Base-by-base conservation (phyloP, 2,797 vertebrate species). In the Schizothorax lantsangensis region DNA sequence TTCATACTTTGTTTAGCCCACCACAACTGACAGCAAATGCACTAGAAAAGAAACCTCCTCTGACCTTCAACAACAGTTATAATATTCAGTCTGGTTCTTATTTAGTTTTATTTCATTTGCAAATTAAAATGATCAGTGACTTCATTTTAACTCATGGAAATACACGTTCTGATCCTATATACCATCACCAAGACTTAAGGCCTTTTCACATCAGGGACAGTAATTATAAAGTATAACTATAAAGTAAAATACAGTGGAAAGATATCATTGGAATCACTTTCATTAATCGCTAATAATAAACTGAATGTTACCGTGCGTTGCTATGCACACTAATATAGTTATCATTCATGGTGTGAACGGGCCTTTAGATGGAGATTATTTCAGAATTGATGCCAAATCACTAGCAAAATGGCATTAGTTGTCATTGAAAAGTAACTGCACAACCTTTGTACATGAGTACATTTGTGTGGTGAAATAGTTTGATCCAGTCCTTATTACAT, bases 351-450 rank as follows among this genome's bases (percentile, higher is more conserved):
- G 36, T 77, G 64, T 68, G 84, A 85, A 88, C 26, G 0, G 26
- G 40, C 17, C 17, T 66, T 91, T 92, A 91, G 83, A 72, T 91
- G 92, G 90, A 90, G 91, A 89, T 91, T 85, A 83, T 91, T 94
- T 85, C 89, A 89, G 91, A 92, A 94, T 92, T 92, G 88, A 93
- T 91, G 88, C 85, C 90, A 62, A 86, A 72, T 87, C 91, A 40
- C 89, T 88, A 87, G 89, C 89, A 68, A 75, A 89, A 88, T 92
- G 90, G 88, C 75, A 92, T 92, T 64, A 91, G 89, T 92, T 92
- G 92, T 94, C 90, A 93, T 89, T 90, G 83, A 91, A 86, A 88
- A 87, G 91, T 89, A 90, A 91, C 88, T 90, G 52, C n/a, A 81
- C 87, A 91, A 93, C 92, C 89, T 93, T 93, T 92, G 90, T 88